These are phyloP conservation scores for Danio jaintianensis DNA, from an alignment of 2,797 vertebrate species.

Conservation along the genomic window DNA sequence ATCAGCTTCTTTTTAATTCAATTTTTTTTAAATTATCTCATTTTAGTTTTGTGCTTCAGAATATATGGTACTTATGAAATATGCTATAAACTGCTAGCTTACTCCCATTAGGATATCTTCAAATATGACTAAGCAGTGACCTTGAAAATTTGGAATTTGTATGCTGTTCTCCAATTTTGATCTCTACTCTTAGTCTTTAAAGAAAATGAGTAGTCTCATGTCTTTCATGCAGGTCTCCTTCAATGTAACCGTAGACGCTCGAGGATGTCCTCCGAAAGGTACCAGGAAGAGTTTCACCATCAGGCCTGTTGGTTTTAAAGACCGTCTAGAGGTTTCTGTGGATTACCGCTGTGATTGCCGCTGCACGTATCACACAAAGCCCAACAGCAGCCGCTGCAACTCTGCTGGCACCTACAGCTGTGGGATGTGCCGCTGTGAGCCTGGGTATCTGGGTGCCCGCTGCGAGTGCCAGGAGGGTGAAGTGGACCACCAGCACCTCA, in stretches of 20 bases:
- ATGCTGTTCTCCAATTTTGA: too few relatives aligned
- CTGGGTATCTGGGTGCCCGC: conserved; percentile 87
- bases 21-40: too few relatives aligned
- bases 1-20: too few relatives aligned
- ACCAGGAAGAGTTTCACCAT: conserved; percentile 84
- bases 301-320: conserved; percentile 94
- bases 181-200: too few relatives aligned
- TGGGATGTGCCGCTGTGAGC: conserved; percentile 87
- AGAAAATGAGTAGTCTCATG: neutral
- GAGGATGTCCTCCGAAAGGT: conserved; percentile 81
- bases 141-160: too few relatives aligned
- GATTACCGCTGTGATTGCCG: conserved; percentile 86
- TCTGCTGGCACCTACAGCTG: conserved; percentile 88
- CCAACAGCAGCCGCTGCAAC: conserved; percentile 85
- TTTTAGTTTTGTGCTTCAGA: too few relatives aligned
- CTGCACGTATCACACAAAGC: conserved; percentile 76
- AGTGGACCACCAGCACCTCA: conserved; percentile 74
- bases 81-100: too few relatives aligned
- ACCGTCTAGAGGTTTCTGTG: conserved; percentile 87
- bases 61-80: too few relatives aligned
- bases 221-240: conserved; percentile 86
- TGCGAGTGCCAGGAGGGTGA: conserved; percentile 94
- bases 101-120: too few relatives aligned
- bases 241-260: conserved; percentile 87
- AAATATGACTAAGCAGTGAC: too few relatives aligned